Base-by-base conservation (phyloP, 2,888 invertebrate genomes). In the Merodon equestris region DNA sequence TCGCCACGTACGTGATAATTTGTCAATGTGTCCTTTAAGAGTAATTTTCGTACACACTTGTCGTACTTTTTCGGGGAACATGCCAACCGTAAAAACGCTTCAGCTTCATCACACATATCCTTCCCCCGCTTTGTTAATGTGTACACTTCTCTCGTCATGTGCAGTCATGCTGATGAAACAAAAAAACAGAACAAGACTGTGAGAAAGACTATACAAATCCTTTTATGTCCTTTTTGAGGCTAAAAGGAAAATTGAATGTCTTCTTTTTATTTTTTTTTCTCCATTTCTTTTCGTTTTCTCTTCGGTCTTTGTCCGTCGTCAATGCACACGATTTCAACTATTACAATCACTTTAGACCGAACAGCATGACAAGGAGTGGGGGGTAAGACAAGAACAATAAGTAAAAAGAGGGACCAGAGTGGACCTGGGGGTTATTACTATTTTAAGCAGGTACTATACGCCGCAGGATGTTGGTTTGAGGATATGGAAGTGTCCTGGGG, bases 211-310 rank as follows among this genome's bases (percentile, higher is more conserved):
- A 13, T 36, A 51, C 50, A 67, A 68, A 73, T 58, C 63, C 61
- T 67, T 67, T 68, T 73, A 74, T 68, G 73, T 63, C 53, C 68
- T 40, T 71, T 56, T 44, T 14, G 53, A 67, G 61, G 53, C 73
- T 67, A 66, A 73, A 77, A 68, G 67, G 53, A 72, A 67, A 72
- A 67, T 76, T 76, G 53, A 68, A 67, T 70, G 67, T 77, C 45
- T 53, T 38, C 40, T 66, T 57, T 45, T 47, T 67, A 61, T 15
- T 27, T 45, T 12, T 50, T 27, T 38, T 47, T 54, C n/a, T n/a
- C n/a, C n/a, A n/a, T n/a, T n/a, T n/a, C n/a, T n/a, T n/a, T n/a
- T n/a, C n/a, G n/a, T n/a, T n/a, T n/a, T n/a, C n/a, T n/a, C n/a
- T n/a, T n/a, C n/a, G n/a, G 27, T 27, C 27, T 42, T 51, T 66